Conservation (phyloP, 2,797 vertebrate genomes). For the Coreius guichenoti region DNA sequence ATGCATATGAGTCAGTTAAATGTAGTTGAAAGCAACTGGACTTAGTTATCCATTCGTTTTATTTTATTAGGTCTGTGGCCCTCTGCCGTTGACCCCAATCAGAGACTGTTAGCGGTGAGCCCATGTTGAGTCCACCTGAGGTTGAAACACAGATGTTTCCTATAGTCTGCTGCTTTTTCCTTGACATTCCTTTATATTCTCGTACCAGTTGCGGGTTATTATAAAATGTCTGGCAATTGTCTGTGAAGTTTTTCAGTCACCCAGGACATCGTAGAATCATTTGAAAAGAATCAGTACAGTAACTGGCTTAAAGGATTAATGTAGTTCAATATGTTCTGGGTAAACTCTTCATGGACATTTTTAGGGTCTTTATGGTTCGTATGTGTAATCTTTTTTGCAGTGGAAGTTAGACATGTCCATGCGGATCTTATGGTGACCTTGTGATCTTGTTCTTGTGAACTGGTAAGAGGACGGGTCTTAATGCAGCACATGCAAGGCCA, state of each 20-base stretch:
- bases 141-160: conserved; percentile 44
- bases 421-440: conserved; percentile 65
- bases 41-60: conserved; percentile 46
- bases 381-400: conserved; percentile 17
- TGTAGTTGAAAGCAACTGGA: conserved; percentile 35
- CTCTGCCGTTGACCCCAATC: conserved; percentile 35
- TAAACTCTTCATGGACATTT: background rate
- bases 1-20: background rate
- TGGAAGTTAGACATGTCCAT: conserved; percentile 48
- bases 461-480: conserved; percentile 45
- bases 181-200: conserved; percentile 41
- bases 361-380: background rate
- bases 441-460: conserved; percentile 41
- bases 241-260: conserved; percentile 48
- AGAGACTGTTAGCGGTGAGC: conserved; percentile 33
- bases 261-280: background rate
- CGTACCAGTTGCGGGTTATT: conserved; percentile 24
- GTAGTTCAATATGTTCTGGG: background rate
- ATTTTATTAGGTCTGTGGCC: conserved; percentile 51
- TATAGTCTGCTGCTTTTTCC: conserved; percentile 13
- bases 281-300: conserved; percentile 30
- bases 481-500: conserved; percentile 56
- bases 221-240: conserved; percentile 38
- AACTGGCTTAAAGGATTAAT: conserved; percentile 18
- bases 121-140: conserved; percentile 39